Base-by-base conservation (phyloP, 1,140 invertebrate species). In the Macrosteles quadrilineatus region DNA sequence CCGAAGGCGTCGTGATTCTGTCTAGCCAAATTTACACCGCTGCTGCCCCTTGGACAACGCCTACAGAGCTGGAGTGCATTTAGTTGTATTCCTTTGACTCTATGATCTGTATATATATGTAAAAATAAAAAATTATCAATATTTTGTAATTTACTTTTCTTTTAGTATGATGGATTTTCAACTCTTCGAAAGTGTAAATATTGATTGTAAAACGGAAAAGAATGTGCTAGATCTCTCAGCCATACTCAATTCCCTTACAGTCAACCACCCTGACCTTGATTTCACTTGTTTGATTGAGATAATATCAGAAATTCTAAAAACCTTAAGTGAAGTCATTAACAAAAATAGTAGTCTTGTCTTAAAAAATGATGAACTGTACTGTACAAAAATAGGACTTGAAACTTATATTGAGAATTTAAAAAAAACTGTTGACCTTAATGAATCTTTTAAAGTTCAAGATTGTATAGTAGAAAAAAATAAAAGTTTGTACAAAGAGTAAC, bases 291-390 rank as follows among this genome's bases (percentile, higher is more conserved):
- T 59, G 25, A 23, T 23, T 14, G 55, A 59, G 21, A 29, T 2
- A 30, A 9, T 59, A 4, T 29, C 25, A 4, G 55, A 59, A 59
- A 21, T 59, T 4, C 25, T 59, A 27, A n/a, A 27, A 59, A 59
- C 21, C 2, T 6, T 59, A 25, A 29, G 55, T 25, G 27, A 25
- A 27, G 12, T 59, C 9, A 27, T 9, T 30, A 25, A 27, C 25
- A 59, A 59, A 27, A 27, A 25, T 14, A 25, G 27, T 6, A 59
- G 25, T 29, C 25, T 59, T 2, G 23, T 59, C n/a, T 29, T 27
- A 59, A 59, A 29, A 59, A 59, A 25, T 59, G 55, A 59, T 29
- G 55, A 59, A 29, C 23, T 59, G 55, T 59, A 59, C 27, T 59
- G 55, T 29, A 29, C 25, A 59, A 59, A 59, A 14, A 4, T 59